Evolutionary conservation across 2,888 invertebrate species (phyloP), one percentile per base, ranked within the genome.

Genomic region (Macropis europaea): DNA sequence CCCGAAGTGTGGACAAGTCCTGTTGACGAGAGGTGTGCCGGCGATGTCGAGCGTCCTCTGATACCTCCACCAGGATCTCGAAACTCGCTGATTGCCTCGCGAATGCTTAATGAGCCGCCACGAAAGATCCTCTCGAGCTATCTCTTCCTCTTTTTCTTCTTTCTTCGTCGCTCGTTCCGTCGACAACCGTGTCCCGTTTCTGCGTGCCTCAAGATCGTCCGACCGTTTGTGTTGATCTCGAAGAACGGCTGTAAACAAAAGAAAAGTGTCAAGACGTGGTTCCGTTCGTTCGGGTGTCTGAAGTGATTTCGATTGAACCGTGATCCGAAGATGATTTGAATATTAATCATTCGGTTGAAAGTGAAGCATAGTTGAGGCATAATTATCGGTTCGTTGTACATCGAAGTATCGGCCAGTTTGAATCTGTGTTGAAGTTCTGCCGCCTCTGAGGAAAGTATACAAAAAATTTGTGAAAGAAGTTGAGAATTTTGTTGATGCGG

Each of bases 1-100:
- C 60, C 34, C 77, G 77, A 85, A 83, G 87, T 85, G 88, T 81
- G 73, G 84, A 88, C 85, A 81, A 80, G 73, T 77, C 81, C 84
- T 84, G 86, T 87, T 86, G 77, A 73, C 87, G 81, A 74, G 67
- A 60, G 67, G 63, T 53, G 67, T 71, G 53, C 59, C 79, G 71
- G 74, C 73, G 81, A 76, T 73, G 64, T 48, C 76, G 72, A 48
- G 62, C 42, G 50, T 72, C 63, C 28, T 67, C 72, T 67, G 69
- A 66, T 70, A 76, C 61, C n/a, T 73, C 73, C 47, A 34, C 17
- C 62, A 63, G 45, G 63, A 71, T 77, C 61, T 43, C 57, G 66
- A 47, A 60, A 52, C 60, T 47, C 48, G 72, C 61, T 63, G 73
- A 73, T 77, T 71, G 62, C 69, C 32, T 26, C 50, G 62, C n/a